Evolutionary conservation across 2,888 invertebrate genomes (phyloP), one percentile per base, ranked within the genome.

Genomic region (Antheraea yamamai): DNA sequence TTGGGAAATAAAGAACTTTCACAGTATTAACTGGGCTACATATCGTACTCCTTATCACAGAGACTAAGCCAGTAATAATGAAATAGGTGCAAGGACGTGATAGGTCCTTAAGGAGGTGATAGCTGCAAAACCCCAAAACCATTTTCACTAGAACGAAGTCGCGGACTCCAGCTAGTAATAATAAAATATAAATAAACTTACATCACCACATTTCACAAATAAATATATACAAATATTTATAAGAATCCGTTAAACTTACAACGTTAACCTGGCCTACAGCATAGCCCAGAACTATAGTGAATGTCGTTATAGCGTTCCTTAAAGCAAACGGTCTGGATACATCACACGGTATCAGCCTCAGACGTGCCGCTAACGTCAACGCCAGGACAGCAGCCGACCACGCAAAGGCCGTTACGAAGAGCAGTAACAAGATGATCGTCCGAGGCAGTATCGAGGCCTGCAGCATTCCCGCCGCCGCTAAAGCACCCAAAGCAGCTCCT

Each of bases 201-300:
- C 10, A 39, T 39, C 39, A 2, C 23, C 12, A 30, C 26, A 30
- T 66, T 4, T 26, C 64, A 66, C 4, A 0, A 30, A 66, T 30
- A 66, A 14, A 30, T 26, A 30, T 2, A 14, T 66, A 6, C 64
- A 66, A 66, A 66, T 30, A 4, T 30, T 23, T 72, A 70, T 73
- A 30, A n/a, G n/a, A 39, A 64, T 72, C 55, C 55, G 4, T 39
- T 52, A 75, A 79, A 96, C 98, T 96, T 95, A 98, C 98, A 95
- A 98, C 98, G 95, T 98, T 98, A 78, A 98, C 98, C 95, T 98
- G 98, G 73, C 98, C 98, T 79, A 98, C 98, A 73, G 98, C 97
- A 89, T 98, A 98, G 58, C 98, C 96, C 76, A 98, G 95, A 16
- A 98, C 96, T 77, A 98, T 97, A 2, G 98, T 98, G 83, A 98